phyloP scores from a whole-genome alignment of 2,797 vertebrate species.

The Sebastes iracundus region DNA sequence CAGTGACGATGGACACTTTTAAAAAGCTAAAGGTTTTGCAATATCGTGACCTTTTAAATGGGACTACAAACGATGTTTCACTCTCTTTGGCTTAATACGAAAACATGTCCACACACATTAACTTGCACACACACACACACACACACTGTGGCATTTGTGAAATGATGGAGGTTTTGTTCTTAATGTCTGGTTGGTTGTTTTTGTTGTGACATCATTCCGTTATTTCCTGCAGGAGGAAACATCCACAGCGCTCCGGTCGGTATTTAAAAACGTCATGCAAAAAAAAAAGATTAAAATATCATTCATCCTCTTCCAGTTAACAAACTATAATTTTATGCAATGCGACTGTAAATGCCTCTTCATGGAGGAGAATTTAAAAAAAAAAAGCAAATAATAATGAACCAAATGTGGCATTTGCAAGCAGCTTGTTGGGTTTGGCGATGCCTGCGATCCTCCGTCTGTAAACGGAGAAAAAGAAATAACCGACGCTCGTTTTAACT shows the following conservation, averaged over 20 bases:
- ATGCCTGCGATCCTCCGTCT: constrained; percentile 50
- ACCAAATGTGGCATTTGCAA: constrained; percentile 79
- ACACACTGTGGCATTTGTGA: constrained; percentile 19
- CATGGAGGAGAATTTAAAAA: constrained; percentile 25
- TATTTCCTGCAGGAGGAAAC: constrained; percentile 16
- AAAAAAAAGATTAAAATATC: neutral
- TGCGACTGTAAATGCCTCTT: constrained; percentile 61
- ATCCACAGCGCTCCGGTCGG: neutral
- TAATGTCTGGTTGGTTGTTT: constrained; percentile 19
- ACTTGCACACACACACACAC: neutral
- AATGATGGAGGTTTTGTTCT: constrained; percentile 20
- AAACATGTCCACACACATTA: neutral
- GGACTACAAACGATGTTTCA: neutral
- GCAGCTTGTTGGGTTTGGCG: constrained; percentile 78
- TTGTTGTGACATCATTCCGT: constrained; percentile 34
- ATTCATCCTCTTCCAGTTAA: constrained; percentile 10
- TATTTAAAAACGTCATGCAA: constrained; percentile 27
- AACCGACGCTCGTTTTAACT: constrained; percentile 76
- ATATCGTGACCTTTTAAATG: neutral
- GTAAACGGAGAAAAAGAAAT: constrained; percentile 16
- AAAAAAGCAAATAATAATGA: constrained; percentile 64
- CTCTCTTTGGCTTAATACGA: neutral
- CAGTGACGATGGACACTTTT: neutral
- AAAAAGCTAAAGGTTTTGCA: neutral
- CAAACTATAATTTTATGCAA: constrained; percentile 68